Conservation (phyloP, 2,113 vertebrate species). For the Tamias sibiricus region DNA sequence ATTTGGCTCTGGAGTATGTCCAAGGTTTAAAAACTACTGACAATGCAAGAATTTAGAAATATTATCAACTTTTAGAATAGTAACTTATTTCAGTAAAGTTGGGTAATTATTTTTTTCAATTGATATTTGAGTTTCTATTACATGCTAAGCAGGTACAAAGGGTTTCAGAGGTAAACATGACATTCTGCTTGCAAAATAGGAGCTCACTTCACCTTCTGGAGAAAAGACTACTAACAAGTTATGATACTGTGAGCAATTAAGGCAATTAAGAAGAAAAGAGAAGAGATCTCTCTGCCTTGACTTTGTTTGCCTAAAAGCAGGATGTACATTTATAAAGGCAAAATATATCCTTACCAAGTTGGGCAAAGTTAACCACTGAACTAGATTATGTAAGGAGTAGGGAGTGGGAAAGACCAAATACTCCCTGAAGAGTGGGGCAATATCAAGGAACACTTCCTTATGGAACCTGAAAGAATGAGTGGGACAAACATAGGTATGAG, state of each 20-base stretch:
- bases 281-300: too few species aligned
- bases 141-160: background rate
- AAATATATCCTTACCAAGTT: too few species aligned
- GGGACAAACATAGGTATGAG: background rate
- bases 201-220: background rate
- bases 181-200: background rate
- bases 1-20: background rate
- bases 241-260: background rate
- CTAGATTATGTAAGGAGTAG: background rate
- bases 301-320: too few species aligned
- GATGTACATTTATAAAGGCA: background rate
- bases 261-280: too few species aligned
- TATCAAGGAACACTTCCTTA: background rate
- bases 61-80: background rate
- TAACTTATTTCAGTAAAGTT: background rate
- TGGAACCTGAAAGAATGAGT: background rate
- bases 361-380: background rate
- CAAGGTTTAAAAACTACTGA: constrained; percentile 5
- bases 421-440: background rate
- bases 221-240: background rate
- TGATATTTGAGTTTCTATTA: background rate
- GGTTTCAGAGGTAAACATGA: background rate
- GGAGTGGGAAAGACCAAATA: background rate
- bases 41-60: background rate
- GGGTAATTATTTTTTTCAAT: background rate